phyloP scores from a whole-genome alignment of 2,797 vertebrate genomes.

The Xyrichtys novacula region DNA sequence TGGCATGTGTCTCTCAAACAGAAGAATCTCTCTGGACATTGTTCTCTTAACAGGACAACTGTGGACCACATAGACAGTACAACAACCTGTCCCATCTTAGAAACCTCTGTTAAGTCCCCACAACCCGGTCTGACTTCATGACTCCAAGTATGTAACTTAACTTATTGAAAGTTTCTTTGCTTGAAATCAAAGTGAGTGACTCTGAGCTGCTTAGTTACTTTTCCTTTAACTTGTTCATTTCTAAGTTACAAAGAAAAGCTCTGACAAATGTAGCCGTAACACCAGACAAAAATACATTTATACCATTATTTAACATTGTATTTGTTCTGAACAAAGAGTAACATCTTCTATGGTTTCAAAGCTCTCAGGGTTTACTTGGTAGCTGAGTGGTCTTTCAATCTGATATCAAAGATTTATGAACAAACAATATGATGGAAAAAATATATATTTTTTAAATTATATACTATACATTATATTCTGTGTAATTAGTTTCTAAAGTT shows the following conservation, averaged over 20 bases:
- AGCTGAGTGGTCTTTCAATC: too few species aligned
- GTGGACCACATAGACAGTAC: slow-evolving; percentile 46
- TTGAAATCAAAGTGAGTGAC: neutral
- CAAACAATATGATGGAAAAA: too few species aligned
- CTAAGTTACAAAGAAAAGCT: neutral
- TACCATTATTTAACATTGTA: too few species aligned
- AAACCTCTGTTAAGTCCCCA: slow-evolving; percentile 17
- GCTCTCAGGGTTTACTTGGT: too few species aligned
- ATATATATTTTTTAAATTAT: too few species aligned
- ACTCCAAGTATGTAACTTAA: slow-evolving; percentile 1
- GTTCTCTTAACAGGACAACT: slow-evolving; percentile 56
- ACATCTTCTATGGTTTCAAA: too few species aligned
- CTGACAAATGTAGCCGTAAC: too few species aligned
- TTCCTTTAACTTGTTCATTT: neutral
- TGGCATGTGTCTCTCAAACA: slow-evolving; percentile 74
- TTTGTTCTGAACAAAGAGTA: too few species aligned
- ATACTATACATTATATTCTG: too few species aligned
- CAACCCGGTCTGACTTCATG: slow-evolving; percentile 29
- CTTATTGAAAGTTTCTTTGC: neutral
- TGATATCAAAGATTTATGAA: too few species aligned
- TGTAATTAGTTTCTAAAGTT: too few species aligned
- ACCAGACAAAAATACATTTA: too few species aligned
- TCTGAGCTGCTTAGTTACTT: neutral
- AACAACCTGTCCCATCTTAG: slow-evolving; percentile 38
- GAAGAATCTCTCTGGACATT: slow-evolving; percentile 54